A percentile compares a stretch with the other conserved stretches of the same genome.
phyloP scores from a whole-genome alignment of 2,888 invertebrate species.

The Drosophila recens region DNA sequence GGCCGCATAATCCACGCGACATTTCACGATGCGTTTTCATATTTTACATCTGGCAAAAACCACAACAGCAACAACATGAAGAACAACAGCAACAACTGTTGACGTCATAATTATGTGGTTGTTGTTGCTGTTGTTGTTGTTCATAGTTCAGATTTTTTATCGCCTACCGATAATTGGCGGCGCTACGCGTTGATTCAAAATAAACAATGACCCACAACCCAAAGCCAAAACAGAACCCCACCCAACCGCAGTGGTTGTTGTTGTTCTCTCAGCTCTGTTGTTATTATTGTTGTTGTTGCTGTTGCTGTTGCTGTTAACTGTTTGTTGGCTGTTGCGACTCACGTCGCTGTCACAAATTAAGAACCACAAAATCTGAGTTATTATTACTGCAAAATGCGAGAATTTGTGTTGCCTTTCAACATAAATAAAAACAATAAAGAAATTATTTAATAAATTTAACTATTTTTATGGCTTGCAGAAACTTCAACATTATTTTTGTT shows the following conservation, averaged over 20 bases:
- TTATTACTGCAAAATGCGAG: constrained; percentile 62
- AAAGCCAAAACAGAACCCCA: constrained; percentile 11
- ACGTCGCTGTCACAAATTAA: constrained; percentile 74
- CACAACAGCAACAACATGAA: constrained; percentile 36
- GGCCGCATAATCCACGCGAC: constrained; percentile 41
- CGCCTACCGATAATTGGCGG: constrained; percentile 70
- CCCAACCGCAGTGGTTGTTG: constrained; percentile 32
- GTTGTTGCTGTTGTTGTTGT: constrained; percentile 21
- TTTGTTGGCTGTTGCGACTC: constrained; percentile 67
- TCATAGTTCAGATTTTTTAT: constrained; percentile 67
- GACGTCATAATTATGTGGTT: constrained; percentile 68
- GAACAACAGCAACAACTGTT: constrained; percentile 40
- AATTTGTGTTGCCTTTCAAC: constrained; percentile 44
- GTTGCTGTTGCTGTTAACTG: constrained; percentile 34
- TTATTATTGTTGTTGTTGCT: constrained; percentile 35
- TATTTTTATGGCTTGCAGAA: constrained; percentile 6
- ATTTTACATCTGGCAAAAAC: constrained; percentile 64
- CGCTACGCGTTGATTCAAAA: constrained; percentile 68
- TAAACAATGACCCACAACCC: constrained; percentile 64
- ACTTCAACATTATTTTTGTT: neutral
- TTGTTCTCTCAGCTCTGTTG: constrained; percentile 19
- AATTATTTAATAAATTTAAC: constrained; percentile 36
- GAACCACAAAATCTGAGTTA: constrained; percentile 77
- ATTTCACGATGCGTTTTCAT: constrained; percentile 21
- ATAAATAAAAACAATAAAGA: constrained; percentile 1